A percentile compares a stretch with the other conserved stretches of the same genome.
These are phyloP conservation scores for Burhinus oedicnemus DNA, from an alignment of 2,113 vertebrate species.

Conservation along the genomic window DNA sequence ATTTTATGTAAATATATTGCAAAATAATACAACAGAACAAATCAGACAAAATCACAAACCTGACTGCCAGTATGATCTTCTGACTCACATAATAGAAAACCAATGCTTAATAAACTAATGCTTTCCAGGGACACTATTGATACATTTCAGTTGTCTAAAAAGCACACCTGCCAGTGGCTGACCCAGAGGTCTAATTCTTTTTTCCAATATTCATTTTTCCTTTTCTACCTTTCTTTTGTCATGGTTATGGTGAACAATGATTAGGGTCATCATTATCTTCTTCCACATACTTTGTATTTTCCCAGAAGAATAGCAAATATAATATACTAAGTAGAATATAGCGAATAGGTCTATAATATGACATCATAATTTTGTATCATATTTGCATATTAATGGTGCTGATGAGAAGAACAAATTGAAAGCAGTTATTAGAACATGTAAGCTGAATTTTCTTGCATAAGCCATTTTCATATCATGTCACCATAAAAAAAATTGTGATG, in stretches of 20 bases:
- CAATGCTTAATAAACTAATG: background rate
- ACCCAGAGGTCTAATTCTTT: background rate
- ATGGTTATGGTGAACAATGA: background rate
- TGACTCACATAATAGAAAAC: background rate
- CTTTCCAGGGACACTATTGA: background rate
- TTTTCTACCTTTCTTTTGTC: background rate
- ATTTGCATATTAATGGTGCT: constrained; percentile 43
- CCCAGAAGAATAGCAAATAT: background rate
- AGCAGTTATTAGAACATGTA: constrained; percentile 42
- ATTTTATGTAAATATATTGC: background rate
- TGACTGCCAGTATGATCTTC: background rate
- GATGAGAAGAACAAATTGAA: constrained; percentile 50
- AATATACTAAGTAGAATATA: background rate
- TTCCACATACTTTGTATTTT: background rate
- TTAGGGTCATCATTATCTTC: background rate
- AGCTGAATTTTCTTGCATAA: constrained; percentile 46
- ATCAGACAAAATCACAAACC: background rate
- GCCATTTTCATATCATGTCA: constrained; percentile 44
- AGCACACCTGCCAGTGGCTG: background rate
- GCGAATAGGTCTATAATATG: background rate
- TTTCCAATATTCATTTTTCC: background rate
- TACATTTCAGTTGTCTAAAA: background rate
- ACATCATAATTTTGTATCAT: constrained; percentile 1
- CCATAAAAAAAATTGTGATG: constrained; percentile 46
- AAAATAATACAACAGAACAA: background rate